A percentile compares a stretch with the other conserved stretches of the same genome.
Evolutionary conservation across 2,113 vertebrate genomes (phyloP).

Genomic region (Chaetodon auriga): DNA sequence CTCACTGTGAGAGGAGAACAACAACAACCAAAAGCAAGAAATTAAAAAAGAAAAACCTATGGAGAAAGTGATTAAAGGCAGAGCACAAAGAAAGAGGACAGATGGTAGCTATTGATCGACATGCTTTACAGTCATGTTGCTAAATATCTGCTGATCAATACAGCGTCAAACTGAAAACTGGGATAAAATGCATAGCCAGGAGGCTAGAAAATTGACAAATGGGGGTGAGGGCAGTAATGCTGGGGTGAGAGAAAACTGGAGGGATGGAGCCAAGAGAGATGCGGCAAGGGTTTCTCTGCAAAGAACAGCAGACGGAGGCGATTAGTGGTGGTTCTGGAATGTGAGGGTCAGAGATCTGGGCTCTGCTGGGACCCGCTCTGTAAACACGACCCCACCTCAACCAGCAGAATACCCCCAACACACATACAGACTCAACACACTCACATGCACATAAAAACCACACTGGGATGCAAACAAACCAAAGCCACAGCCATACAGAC

Average conservation of each 20-base stretch:
- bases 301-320: slow-evolving; percentile 79
- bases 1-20: slow-evolving; percentile 76
- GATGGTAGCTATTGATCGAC: slow-evolving; percentile 39
- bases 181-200: slow-evolving; percentile 41
- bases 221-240: slow-evolving; percentile 26
- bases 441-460: slow-evolving; percentile 60
- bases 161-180: slow-evolving; percentile 40
- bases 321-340: slow-evolving; percentile 85
- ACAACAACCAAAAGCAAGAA: slow-evolving; percentile 73
- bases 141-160: slow-evolving; percentile 48
- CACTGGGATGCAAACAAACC: slow-evolving; percentile 71
- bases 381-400: slow-evolving; percentile 82
- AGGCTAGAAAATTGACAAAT: slow-evolving; percentile 46
- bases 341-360: slow-evolving; percentile 82
- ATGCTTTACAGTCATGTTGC: slow-evolving; percentile 42
- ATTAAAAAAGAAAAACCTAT: neutral
- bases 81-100: slow-evolving; percentile 20
- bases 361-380: slow-evolving; percentile 82
- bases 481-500: slow-evolving; percentile 53
- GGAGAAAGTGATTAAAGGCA: slow-evolving; percentile 45
- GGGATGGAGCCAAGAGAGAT: slow-evolving; percentile 71
- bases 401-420: slow-evolving; percentile 67
- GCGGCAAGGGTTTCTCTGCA: slow-evolving; percentile 61
- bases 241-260: slow-evolving; percentile 59
- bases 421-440: slow-evolving; percentile 44